Evolutionary conservation across 1,140 invertebrate genomes (phyloP), one percentile per base, ranked within the genome.

Genomic region (Drosophila azteca): DNA sequence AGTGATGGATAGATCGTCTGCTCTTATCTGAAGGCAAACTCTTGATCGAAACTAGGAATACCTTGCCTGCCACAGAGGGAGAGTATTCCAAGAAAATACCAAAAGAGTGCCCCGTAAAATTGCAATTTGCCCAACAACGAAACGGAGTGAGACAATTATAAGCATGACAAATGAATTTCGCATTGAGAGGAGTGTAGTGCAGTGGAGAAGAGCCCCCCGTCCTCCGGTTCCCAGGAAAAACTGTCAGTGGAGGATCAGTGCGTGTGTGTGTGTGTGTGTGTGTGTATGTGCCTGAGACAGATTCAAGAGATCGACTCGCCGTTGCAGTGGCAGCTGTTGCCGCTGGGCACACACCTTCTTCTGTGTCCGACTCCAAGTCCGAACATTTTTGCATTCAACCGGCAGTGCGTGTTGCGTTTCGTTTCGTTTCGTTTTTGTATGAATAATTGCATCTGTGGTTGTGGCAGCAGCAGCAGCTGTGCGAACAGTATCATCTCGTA

Each of bases 91-190:
- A 35, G 9, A 35, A 35, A 35, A 35, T 35, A 35, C 31, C 31
- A 35, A 35, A 35, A 11, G 49, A 35, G 52, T 26, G 24, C 24
- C 51, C 64, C 65, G 65, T 70, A 69, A 70, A 70, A 70, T 75
- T 82, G 81, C 81, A 87, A 85, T 85, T 85, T 85, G 74, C 57
- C 57, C 83, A 54, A 53, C 39, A 58, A 63, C 58, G 59, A 64
- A 51, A 46, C 70, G 71, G 71, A 85, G 78, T 88, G 83, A 87
- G 83, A 88, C 83, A 88, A 88, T 88, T 88, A 88, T 88, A 88
- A 88, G 83, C 83, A 88, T 88, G 83, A 88, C 83, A 88, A 88
- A 88, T 88, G 83, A 88, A 88, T 88, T 88, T 88, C 83, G 83
- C 79, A 82, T 88, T 5, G 24, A 26, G 24, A 0, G 24, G 24